Evolutionary conservation across 2,888 invertebrate genomes (phyloP), one percentile per base, ranked within the genome.

Genomic region (Anodontia alba): DNA sequence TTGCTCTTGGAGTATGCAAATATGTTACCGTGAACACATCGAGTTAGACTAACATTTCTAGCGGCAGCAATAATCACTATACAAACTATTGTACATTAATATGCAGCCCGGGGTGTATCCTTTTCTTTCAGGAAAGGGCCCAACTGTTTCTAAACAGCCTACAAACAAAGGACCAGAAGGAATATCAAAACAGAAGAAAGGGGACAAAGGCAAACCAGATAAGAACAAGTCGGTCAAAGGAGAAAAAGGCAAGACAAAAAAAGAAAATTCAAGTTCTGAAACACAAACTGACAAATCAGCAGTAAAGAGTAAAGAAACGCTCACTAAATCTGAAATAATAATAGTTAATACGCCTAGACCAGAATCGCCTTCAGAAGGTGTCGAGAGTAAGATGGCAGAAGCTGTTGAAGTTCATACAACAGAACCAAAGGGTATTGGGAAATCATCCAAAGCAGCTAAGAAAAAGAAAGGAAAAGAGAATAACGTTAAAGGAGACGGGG

Each of bases 351-450:
- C 57, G 17, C 57, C 57, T 26, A 23, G 57, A 29, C 29, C 57
- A 57, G 57, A 29, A 29, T 57, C 57, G 20, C 57, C 57, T 57
- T 57, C 57, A 17, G 29, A 57, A 57, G 57, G 29, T 29, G 57
- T 29, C 5, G 57, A 57, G 29, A 57, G 26, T 26, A 57, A 26
- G 29, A 57, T 8, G 5, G 29, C 20, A 29, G 57, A 57, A 26
- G 2, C 57, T 17, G 20, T 29, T 26, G 57, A 29, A 26, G 17
- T 7, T 7, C 10, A 29, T 26, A 57, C 23, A 26, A 29, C 3
- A 26, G 57, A 57, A 23, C 5, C 2, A 26, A 57, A 57, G 29
- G 57, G 29, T 8, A n/a, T n/a, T n/a, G n/a, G n/a, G n/a, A 57
- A 57, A 57, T 7, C 57, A 23, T 8, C 23, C 5, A 57, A 57